These are phyloP conservation scores for Callaeas wilsoni DNA, from an alignment of 2,113 vertebrate genomes.

Conservation along the genomic window DNA sequence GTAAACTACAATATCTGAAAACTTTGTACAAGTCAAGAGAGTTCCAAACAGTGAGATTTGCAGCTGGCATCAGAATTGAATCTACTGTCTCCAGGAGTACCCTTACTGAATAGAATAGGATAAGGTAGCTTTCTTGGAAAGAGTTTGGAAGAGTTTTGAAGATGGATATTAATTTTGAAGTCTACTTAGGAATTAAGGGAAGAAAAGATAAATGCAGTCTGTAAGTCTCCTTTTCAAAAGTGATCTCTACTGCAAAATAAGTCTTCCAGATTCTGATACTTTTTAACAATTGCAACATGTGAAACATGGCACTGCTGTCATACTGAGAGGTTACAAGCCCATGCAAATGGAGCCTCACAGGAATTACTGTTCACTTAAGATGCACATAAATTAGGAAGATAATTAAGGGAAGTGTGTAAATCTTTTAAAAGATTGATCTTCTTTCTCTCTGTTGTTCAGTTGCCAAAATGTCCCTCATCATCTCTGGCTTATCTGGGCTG, in stretches of 20 bases:
- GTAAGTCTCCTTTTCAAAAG: not conserved
- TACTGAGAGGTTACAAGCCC: not conserved
- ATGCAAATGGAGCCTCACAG: not conserved
- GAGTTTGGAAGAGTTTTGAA: not conserved
- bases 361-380: not conserved
- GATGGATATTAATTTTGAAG: not conserved
- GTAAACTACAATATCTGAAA: not conserved
- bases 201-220: accelerated
- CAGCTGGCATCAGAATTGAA: not conserved
- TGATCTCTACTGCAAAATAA: not conserved
- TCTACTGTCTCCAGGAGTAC: not conserved
- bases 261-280: not conserved
- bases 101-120: not conserved
- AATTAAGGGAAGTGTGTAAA: conserved; percentile 7
- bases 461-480: not conserved
- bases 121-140: not conserved
- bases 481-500: not conserved
- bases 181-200: not conserved
- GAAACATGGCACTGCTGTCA: not conserved
- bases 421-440: conserved; percentile 1
- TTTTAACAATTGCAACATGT: not conserved
- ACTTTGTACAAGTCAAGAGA: not conserved
- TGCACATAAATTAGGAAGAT: not conserved
- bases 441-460: not conserved
- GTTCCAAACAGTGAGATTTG: not conserved